Base-by-base conservation (phyloP, 2,888 invertebrate genomes). In the Zhuqinia jingwanae region DNA sequence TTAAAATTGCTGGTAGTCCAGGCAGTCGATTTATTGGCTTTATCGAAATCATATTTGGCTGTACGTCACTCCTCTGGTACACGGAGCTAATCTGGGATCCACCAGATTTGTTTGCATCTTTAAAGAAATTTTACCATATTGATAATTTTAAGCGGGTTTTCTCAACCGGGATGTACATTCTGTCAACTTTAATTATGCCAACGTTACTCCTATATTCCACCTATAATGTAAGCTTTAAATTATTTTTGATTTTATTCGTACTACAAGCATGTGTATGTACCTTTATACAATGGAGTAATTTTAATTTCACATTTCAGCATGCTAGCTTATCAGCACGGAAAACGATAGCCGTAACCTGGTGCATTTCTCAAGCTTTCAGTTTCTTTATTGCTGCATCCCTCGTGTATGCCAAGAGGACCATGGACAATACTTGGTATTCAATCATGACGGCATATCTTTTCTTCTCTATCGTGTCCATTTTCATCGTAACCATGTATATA, bases 401-500 rank as follows among this genome's bases (percentile, higher is more conserved):
- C n/a, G n/a, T n/a, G n/a, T n/a, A n/a, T n/a, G n/a, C n/a, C n/a
- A n/a, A n/a, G n/a, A n/a, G n/a, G n/a, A n/a, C n/a, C n/a, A n/a
- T n/a, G 6, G 30, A n/a, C n/a, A 75, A 50, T 22, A 1, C 17
- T 1, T 30, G 53, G 3, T 75, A 25, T 8, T 6, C 25, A 6
- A 27, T 17, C 27, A 75, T 75, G 27, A 10, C 17, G 0, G 75
- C 25, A 17, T 75, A 30, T 53, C 27, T 75, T 15, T 1, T 53
- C n/a, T 2, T 53, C 0, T 75, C 27, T 30, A 17, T 17, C 2
- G 1, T 53, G n/a, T 75, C 75, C 15, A 75, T 75, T 15, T 75
- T 27, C 36, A 50, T 75, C 13, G 75, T 75, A 11, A 75, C 27
- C 53, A 15, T 50, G 53, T 75, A 27, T 13, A 1, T 75, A 11